phyloP scores from a whole-genome alignment of 92 coral and sea anemone species.

The Paramuricea clavata region DNA sequence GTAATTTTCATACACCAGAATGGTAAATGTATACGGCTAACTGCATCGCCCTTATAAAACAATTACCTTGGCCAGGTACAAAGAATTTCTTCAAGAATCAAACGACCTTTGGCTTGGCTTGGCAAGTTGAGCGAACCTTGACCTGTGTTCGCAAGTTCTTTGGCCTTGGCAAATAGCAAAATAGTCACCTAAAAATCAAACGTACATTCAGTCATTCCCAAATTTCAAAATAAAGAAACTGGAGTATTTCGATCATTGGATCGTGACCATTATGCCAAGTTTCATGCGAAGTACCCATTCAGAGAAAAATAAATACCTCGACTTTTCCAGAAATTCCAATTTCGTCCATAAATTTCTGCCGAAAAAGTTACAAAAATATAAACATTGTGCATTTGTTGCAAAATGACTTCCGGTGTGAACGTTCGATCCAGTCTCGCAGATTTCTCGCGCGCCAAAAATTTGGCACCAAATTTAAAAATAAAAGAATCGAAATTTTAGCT shows the following conservation, averaged over 20 bases:
- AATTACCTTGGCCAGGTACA: conserved; percentile 33
- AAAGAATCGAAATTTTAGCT: no score
- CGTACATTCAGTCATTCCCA: not conserved
- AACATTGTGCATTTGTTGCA: not conserved
- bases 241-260: no score
- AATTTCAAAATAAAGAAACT: not conserved
- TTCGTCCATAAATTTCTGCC: not conserved
- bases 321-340: not conserved
- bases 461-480: not conserved
- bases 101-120: conserved; percentile 8
- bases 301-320: not conserved
- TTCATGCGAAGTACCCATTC: not conserved
- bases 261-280: not conserved
- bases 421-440: not conserved
- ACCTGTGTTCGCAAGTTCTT: conserved; percentile 82
- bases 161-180: conserved; percentile 94
- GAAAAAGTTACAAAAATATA: not conserved
- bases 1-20: no score
- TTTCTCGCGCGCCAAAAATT: not conserved
- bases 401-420: not conserved
- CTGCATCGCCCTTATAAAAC: no score
- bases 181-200: conserved; percentile 71
- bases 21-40: no score
- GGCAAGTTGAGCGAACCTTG: conserved; percentile 70
- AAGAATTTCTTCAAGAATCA: conserved; percentile 22